phyloP scores from a whole-genome alignment of 2,113 vertebrate species.

The Pholis gunnellus region DNA sequence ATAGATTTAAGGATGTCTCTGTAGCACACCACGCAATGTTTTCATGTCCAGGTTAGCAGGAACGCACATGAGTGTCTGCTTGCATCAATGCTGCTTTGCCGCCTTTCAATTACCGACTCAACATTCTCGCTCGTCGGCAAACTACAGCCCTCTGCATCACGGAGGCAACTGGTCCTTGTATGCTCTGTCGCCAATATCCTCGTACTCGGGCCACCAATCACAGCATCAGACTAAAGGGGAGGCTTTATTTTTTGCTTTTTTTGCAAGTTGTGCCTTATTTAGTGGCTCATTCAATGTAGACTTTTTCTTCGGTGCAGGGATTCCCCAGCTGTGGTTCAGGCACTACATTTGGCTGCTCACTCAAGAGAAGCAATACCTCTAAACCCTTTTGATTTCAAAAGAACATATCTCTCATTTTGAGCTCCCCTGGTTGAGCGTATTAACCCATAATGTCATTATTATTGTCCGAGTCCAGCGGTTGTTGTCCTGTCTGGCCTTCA shows the following conservation, averaged over 20 bases:
- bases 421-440: slow-evolving; percentile 36
- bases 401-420: slow-evolving; percentile 26
- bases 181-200: not conserved
- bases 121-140: slow-evolving; percentile 28
- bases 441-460: slow-evolving; percentile 54
- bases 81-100: slow-evolving; percentile 31
- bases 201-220: not conserved
- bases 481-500: slow-evolving; percentile 57
- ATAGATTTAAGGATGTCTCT: not conserved
- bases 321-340: slow-evolving; percentile 19
- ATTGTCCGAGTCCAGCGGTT: slow-evolving; percentile 36
- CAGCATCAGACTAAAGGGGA: slow-evolving; percentile 15
- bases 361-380: slow-evolving; percentile 12
- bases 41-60: slow-evolving; percentile 7
- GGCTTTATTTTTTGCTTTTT: not conserved
- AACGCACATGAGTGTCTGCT: slow-evolving; percentile 19
- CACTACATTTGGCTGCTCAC: slow-evolving; percentile 38
- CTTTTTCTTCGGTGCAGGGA: slow-evolving; percentile 6
- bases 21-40: slow-evolving; percentile 5
- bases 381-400: slow-evolving; percentile 44
- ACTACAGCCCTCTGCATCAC: slow-evolving; percentile 19
- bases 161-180: slow-evolving; percentile 23
- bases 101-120: slow-evolving; percentile 57
- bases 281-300: not conserved
- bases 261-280: not conserved